phyloP scores from a whole-genome alignment of 2,888 invertebrate species.

The Apantesis nais region DNA sequence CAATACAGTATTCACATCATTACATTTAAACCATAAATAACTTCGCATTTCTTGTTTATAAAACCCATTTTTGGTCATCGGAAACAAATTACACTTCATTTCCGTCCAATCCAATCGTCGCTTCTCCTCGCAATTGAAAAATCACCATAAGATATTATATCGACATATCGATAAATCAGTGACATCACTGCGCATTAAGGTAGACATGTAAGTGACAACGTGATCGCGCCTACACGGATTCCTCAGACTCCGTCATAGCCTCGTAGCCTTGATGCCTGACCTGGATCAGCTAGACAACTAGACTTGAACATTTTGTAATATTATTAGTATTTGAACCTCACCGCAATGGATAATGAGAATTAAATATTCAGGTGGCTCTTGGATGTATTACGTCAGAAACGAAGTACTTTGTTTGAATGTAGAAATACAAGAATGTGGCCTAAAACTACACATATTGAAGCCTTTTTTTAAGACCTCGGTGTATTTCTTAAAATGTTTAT shows the following conservation, averaged over 20 bases:
- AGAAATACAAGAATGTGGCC: neutral
- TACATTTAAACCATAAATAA: too few relatives aligned
- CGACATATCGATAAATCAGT: slow-evolving; percentile 7
- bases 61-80: too few relatives aligned
- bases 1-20: too few relatives aligned
- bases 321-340: slow-evolving; percentile 7
- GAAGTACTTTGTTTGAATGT: slow-evolving; percentile 1
- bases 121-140: neutral
- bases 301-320: slow-evolving; percentile 34
- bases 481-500: neutral
- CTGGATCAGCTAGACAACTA: slow-evolving; percentile 63
- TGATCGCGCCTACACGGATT: slow-evolving; percentile 75
- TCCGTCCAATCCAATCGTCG: too few relatives aligned
- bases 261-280: slow-evolving; percentile 70
- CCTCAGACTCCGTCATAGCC: slow-evolving; percentile 66
- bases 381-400: neutral
- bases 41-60: too few relatives aligned
- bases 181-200: slow-evolving; percentile 58
- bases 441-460: neutral
- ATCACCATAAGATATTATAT: neutral
- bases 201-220: slow-evolving; percentile 64
- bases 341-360: neutral
- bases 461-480: neutral
- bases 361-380: neutral
- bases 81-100: too few relatives aligned